Evolutionary conservation across 1,140 invertebrate species (phyloP), one percentile per base, ranked within the genome.

Genomic region (Cyclargus thomasi): DNA sequence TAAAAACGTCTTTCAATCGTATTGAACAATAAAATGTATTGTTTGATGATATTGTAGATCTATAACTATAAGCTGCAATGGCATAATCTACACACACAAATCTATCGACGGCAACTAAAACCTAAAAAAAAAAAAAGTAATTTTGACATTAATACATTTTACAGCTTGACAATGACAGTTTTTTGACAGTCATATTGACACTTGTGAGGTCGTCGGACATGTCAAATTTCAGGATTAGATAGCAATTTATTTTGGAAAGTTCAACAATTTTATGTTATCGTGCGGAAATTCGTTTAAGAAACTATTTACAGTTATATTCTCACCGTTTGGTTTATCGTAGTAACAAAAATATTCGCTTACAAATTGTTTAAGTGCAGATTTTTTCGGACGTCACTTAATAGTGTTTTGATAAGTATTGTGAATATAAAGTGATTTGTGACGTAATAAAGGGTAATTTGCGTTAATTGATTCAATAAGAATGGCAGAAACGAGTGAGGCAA

Each of bases 401-500:
- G 35, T 67, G 55, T 67, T 47, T 67, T 59, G 55, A 66, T 74
- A 78, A 78, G 74, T 73, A 74, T 79, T 70, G 71, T 71, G 72
- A 59, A 75, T 73, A 73, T 74, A 74, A 77, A 67, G 72, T 80
- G 67, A 77, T 81, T 74, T 71, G 74, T 79, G 78, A 79, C 76
- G 75, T 79, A 79, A 79, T 77, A 73, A 77, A 78, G 73, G 68
- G 71, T 75, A 66, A 67, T 70, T 67, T 78, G 53, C 53, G 21
- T 66, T 66, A 57, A 35, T 36, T 66, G 10, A 68, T 67, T 74
- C 17, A 67, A 53, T 63, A 69, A 72, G 75, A 70, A 90, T 90
- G 87, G 83, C 83, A 53, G 85, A 86, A 75, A 86, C 86, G 59
- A 88, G 82, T 69, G 85, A 87, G 69, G 79, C 87, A 57, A 81